Percentiles rank a stretch among this genome's conserved stretches.
These are phyloP conservation scores for Lasioglossum vierecki DNA, from an alignment of 2,888 invertebrate species.

Conservation along the genomic window DNA sequence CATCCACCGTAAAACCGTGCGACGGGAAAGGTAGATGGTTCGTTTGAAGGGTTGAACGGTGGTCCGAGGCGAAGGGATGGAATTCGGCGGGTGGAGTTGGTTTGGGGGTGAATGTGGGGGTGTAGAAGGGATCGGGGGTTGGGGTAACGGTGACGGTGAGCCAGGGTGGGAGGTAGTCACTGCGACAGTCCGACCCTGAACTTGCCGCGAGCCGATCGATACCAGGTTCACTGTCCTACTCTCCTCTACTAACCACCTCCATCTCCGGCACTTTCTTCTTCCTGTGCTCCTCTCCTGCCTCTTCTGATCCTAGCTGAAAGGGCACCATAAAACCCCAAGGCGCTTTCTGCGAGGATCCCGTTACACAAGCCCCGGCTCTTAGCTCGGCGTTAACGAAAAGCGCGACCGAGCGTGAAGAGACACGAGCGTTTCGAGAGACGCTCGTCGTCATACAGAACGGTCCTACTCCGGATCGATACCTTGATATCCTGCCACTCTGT, in stretches of 20 bases:
- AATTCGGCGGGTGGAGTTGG: slow-evolving; percentile 24
- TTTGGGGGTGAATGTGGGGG: background rate
- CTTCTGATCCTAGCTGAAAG: slow-evolving; percentile 64
- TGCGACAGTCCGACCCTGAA: slow-evolving; percentile 81
- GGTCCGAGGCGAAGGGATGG: slow-evolving; percentile 56
- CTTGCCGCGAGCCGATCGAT: slow-evolving; percentile 80
- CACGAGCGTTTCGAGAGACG: slow-evolving; percentile 73
- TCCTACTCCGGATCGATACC: slow-evolving; percentile 68
- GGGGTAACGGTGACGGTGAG: slow-evolving; percentile 37
- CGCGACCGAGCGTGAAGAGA: slow-evolving; percentile 76
- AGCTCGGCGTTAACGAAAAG: slow-evolving; percentile 78
- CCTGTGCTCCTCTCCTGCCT: slow-evolving; percentile 49
- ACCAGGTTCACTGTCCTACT: slow-evolving; percentile 80
- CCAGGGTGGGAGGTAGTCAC: slow-evolving; percentile 53
- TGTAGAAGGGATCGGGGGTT: background rate
- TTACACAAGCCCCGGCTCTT: slow-evolving; percentile 77
- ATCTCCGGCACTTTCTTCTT: slow-evolving; percentile 55
- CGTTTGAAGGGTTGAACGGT: slow-evolving; percentile 62
- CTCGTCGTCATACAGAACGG: slow-evolving; percentile 62
- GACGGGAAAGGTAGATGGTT: slow-evolving; percentile 55
- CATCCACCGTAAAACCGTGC: slow-evolving; percentile 65
- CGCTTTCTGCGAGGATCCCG: slow-evolving; percentile 77
- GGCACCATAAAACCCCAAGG: slow-evolving; percentile 77
- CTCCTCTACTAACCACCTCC: slow-evolving; percentile 63
- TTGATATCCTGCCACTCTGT: slow-evolving; percentile 72